Conservation (phyloP, 2,888 invertebrate genomes). For the Megalurothrips usitatus region DNA sequence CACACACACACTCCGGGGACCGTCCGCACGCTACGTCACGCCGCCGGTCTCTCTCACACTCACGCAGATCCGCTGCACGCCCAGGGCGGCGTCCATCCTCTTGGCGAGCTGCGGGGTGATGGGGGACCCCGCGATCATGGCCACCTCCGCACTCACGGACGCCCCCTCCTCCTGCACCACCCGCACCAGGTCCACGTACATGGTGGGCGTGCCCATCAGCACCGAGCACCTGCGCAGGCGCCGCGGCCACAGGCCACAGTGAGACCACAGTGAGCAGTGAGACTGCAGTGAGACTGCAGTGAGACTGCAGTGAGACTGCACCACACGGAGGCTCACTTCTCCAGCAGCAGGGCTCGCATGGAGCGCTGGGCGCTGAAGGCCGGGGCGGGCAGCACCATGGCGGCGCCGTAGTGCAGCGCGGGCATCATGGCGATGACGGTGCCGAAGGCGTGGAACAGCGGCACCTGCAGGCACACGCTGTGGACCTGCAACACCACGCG, state of each 20-base stretch:
- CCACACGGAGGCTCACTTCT: no score
- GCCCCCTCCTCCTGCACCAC: slow-evolving; percentile 40
- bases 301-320: no score
- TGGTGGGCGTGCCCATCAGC: slow-evolving; percentile 77
- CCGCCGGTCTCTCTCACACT: not conserved
- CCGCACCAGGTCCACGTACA: slow-evolving; percentile 73
- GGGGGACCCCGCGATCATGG: slow-evolving; percentile 68
- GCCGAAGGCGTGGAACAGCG: slow-evolving; percentile 80
- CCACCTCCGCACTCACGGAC: slow-evolving; percentile 51
- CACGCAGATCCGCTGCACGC: not conserved
- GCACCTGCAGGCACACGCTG: slow-evolving; percentile 56
- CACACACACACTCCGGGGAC: no score
- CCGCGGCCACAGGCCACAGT: no score
- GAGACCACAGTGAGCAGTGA: no score
- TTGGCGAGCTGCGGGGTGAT: slow-evolving; percentile 60
- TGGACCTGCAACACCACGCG: slow-evolving; percentile 38
- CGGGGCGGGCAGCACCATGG: slow-evolving; percentile 57
- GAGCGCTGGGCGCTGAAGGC: slow-evolving; percentile 59
- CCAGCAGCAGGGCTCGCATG: slow-evolving; percentile 58
- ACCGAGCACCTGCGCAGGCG: slow-evolving; percentile 69
- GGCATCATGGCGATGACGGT: slow-evolving; percentile 59
- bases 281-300: no score
- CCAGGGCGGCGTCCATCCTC: slow-evolving; percentile 46
- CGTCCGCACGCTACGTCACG: no score
- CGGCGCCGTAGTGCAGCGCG: slow-evolving; percentile 56